Base-by-base conservation (phyloP, 2,797 vertebrate species). In the Morelia viridis region DNA sequence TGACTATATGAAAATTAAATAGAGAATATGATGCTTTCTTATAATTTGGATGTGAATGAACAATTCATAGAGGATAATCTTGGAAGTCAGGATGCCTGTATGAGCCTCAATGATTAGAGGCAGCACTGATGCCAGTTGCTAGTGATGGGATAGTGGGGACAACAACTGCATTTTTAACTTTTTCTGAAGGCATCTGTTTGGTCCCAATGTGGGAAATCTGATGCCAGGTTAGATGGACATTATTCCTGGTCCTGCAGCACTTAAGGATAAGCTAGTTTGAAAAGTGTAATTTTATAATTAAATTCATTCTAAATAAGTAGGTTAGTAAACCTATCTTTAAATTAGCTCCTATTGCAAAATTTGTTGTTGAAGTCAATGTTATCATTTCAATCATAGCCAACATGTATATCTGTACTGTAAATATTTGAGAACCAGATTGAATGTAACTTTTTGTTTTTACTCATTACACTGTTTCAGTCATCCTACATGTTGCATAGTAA, bases 1-100 rank as follows among this genome's bases (percentile, higher is more conserved):
- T 58, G 28, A 28, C 28, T 85, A 15, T 76, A 58, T 60, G 58
- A 85, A 61, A 92, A 93, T 93, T 89, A 85, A 31, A 85, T 93
- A 93, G 56, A 76, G 41, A 17, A 53, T 35, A 86, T 53, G 4
- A 22, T 26, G 19, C 31, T 90, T 89, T 71, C 12, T 28, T 26
- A 22, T 65, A 12, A 15, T 8, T 46, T 31, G 3, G 2, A 31
- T 71, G 60, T 86, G 35, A 68, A 71, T 31, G 53, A 41, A 41
- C 6, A 28, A 60, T 46, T n/a, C 61, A 68, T 31, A 53, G 26
- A 60, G 24, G n/a, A n/a, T 84, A 71, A 50, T 46, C 10, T 15
- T 87, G 10, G 3, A 26, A 87, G 62, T 31, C 50, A 46, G 50
- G 85, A 71, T 80, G 41, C 4, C 65, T 91, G 1, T 57, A 64